Conservation (phyloP, 92 coral and sea anemone genomes). For the Metridium senile region DNA sequence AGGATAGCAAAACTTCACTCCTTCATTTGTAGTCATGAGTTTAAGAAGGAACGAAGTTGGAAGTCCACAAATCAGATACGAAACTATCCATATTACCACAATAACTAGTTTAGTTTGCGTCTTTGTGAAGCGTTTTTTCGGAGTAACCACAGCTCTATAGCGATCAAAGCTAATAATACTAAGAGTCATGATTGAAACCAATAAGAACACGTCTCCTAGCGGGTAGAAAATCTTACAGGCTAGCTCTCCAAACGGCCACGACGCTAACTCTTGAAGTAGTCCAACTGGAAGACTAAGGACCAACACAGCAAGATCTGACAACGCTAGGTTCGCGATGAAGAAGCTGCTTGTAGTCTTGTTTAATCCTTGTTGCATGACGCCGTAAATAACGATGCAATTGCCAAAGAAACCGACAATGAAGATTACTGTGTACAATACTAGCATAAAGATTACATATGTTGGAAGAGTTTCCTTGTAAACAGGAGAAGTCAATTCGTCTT, state of each 20-base stretch:
- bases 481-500: conserved; percentile 20
- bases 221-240: conserved; percentile 92
- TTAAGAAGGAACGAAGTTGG: conserved; percentile 76
- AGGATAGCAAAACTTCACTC: conserved; percentile 55
- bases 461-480: conserved; percentile 58
- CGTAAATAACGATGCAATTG: conserved; percentile 91
- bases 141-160: conserved; percentile 88
- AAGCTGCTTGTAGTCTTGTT: conserved; percentile 86
- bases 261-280: conserved; percentile 79
- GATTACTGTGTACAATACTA: conserved; percentile 76
- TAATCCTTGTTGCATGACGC: conserved; percentile 90
- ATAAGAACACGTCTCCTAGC: conserved; percentile 89
- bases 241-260: conserved; percentile 99
- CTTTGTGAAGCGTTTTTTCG: conserved; percentile 84
- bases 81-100: conserved; percentile 65
- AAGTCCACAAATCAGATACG: conserved; percentile 74
- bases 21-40: conserved; percentile 46
- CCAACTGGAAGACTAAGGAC: conserved; percentile 90
- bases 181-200: conserved; percentile 87
- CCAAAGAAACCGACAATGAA: conserved; percentile 95
- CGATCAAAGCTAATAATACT: conserved; percentile 90
- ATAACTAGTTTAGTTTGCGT: conserved; percentile 78
- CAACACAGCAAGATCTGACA: conserved; percentile 88
- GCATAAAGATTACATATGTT: conserved; percentile 75
- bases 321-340: conserved; percentile 92